Evolutionary conservation across 2,113 vertebrate genomes (phyloP).

Genomic region (Ptyas mucosa): DNA sequence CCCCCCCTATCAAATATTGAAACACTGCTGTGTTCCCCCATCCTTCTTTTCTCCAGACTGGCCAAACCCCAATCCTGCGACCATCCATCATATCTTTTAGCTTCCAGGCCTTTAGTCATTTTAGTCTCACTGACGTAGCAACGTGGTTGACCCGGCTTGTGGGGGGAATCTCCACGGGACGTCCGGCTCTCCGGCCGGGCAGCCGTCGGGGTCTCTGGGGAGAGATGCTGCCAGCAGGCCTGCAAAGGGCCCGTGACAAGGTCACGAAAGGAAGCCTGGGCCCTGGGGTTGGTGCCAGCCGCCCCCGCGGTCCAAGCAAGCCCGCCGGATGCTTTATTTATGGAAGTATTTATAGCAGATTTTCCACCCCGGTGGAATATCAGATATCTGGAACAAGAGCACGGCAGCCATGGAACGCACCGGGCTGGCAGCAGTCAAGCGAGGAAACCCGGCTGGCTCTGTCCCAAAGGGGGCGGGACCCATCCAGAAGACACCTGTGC

Average conservation of each 20-base stretch:
- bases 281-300: background rate
- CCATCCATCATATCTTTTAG: too few species aligned
- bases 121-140: too few species aligned
- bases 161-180: too few species aligned
- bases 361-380: background rate
- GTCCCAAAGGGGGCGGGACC: background rate
- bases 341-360: background rate
- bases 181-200: background rate
- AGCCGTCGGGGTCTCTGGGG: background rate
- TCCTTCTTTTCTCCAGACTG: too few species aligned
- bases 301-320: too few species aligned
- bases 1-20: too few species aligned
- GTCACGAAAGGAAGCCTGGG: background rate
- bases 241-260: too few species aligned
- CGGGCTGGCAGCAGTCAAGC: background rate
- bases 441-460: background rate
- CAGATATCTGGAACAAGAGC: background rate
- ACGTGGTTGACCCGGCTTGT: too few species aligned
- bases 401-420: background rate
- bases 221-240: background rate
- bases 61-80: too few species aligned
- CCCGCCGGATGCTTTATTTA: background rate
- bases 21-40: too few species aligned
- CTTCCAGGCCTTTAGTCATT: too few species aligned
- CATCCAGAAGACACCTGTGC: background rate